Evolutionary conservation across 2,888 invertebrate species (phyloP).

Genomic region (Athalia rosae): DNA sequence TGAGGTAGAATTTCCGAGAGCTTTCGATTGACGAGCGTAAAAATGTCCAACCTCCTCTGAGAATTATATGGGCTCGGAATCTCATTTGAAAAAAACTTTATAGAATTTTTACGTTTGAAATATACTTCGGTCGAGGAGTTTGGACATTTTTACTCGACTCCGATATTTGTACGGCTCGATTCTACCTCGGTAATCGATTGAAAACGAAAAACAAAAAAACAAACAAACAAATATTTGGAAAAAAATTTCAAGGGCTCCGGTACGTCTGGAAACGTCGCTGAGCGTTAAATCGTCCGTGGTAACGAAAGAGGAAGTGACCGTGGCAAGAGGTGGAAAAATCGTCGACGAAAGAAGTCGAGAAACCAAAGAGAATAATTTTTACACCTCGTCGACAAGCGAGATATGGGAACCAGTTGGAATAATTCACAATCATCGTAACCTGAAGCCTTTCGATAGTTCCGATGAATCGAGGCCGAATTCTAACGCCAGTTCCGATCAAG

Average conservation of each 20-base stretch:
- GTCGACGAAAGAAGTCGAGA: slow-evolving; percentile 83
- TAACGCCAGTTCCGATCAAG: slow-evolving; percentile 71
- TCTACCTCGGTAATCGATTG: not conserved
- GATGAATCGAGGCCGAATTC: slow-evolving; percentile 71
- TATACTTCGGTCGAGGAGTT: not conserved
- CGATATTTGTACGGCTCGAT: slow-evolving; percentile 24
- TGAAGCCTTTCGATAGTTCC: slow-evolving; percentile 70
- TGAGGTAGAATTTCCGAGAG: slow-evolving; percentile 68
- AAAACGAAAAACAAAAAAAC: slow-evolving; percentile 49
- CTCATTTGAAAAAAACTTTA: not conserved
- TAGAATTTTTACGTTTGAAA: not conserved
- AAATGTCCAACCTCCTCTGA: not conserved
- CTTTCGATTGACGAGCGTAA: slow-evolving; percentile 18
- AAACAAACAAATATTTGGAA: slow-evolving; percentile 48
- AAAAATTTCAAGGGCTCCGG: slow-evolving; percentile 76
- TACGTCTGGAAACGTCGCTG: slow-evolving; percentile 82
- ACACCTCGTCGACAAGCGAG: slow-evolving; percentile 81
- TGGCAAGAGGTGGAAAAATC: slow-evolving; percentile 80
- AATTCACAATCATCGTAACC: slow-evolving; percentile 66
- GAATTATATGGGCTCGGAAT: not conserved
- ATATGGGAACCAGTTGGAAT: slow-evolving; percentile 79
- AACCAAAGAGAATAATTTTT: slow-evolving; percentile 83
- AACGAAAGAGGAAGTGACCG: slow-evolving; percentile 83
- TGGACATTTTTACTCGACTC: not conserved
- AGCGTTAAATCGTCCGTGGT: slow-evolving; percentile 83